Base-by-base conservation (phyloP, 2,888 invertebrate genomes). In the Heteromurus nitidus region DNA sequence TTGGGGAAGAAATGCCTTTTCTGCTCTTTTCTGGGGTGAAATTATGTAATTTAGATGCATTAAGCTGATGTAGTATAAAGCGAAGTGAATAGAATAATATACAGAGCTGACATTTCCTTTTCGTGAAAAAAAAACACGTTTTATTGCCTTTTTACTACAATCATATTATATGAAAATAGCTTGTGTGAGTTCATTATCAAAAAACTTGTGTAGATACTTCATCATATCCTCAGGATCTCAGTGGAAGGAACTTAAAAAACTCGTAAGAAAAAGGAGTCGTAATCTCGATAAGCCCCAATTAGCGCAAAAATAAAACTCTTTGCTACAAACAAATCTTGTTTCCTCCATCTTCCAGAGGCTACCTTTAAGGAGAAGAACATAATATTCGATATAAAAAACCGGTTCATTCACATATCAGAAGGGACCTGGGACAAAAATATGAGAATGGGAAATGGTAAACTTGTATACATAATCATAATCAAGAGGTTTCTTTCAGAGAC, bases 211-310 rank as follows among this genome's bases (percentile, higher is more conserved):
- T 42, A 72, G 72, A 72, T 62, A 60, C 72, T 60, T 72, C 62
- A 72, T 62, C 72, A 47, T 44, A 2, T 7, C n/a, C 47, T n/a
- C n/a, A n/a, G n/a, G n/a, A n/a, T n/a, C n/a, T n/a, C n/a, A n/a
- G n/a, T n/a, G n/a, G n/a, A n/a, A n/a, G n/a, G n/a, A n/a, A n/a
- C n/a, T n/a, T n/a, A n/a, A n/a, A n/a, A n/a, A n/a, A n/a, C n/a
- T n/a, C n/a, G n/a, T n/a, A n/a, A n/a, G n/a, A n/a, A n/a, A n/a
- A n/a, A n/a, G n/a, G n/a, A 74, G 53, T 74, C 36, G 65, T 80
- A 80, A 80, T 80, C 80, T 74, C 80, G 80, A 80, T 80, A 80
- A 80, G 80, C 73, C 74, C 80, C 80, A 80, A 80, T 80, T 80
- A 80, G 80, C 42, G 65, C 72, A 62, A 73, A 80, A 47, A 47